Evolutionary conservation across 1,140 invertebrate genomes (phyloP), one percentile per base, ranked within the genome.

Genomic region (Rhagoletis pomonella): DNA sequence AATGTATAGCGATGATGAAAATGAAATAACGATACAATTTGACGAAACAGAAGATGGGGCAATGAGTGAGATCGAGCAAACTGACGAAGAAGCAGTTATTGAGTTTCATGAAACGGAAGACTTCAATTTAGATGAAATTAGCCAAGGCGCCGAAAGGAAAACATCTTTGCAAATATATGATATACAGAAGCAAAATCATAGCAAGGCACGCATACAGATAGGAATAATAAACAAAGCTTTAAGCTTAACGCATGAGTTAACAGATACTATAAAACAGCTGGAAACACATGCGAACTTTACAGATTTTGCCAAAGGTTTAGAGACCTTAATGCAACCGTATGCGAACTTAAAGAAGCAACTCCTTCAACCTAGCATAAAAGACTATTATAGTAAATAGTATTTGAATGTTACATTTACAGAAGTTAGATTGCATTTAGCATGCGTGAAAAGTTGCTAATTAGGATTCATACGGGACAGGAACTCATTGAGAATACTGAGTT

Each of bases 21-120:
- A 77, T 9, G 73, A 55, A 55, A 77, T 77, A 3, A 10, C 1
- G 4, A 19, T 77, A 10, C 44, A 50, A n/a, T n/a, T 77, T 50
- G 67, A 44, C 10, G 39, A 3, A 12, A 55, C 14, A 17, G 73
- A 81, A 17, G 42, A 73, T n/a, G 42, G 17, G 12, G 12, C 4
- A 73, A 14, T 50, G 6, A n/a, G n/a, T 64, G 65, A 9, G 14
- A 42, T 42, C n/a, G 42, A 81, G 47, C 7, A n/a, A 44, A 47
- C 73, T 50, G 47, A 81, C 3, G 47, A 81, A 55, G 47, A 55
- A 55, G 73, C 73, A 6, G 14, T 58, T 29, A 81, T 81, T 2
- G n/a, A 81, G 55, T 81, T 55, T 81, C 73, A 77, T 77, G 17
- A 81, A 55, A 81, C 47, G 6, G 73, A 81, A 55, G 47, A 19